Evolutionary conservation across 1,140 invertebrate species (phyloP), one percentile per base, ranked within the genome.

Genomic region (Leguminivora glycinivorella): DNA sequence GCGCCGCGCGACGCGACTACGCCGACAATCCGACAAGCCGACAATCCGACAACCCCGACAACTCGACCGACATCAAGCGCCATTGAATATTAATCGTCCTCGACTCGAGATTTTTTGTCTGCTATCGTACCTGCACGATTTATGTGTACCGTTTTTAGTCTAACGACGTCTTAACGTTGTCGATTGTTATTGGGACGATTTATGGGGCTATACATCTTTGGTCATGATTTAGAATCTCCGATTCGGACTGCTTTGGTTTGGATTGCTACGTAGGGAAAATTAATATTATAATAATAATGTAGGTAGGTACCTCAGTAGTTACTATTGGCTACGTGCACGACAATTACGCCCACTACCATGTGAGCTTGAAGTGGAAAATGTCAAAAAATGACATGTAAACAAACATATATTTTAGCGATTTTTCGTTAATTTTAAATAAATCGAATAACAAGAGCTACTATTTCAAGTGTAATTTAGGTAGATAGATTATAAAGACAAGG

Each of bases 11-110:
- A 72, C 72, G 76, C 75, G 73, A 81, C 79, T 74, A 72, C 73
- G 76, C 74, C 70, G 74, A 66, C 72, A 72, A 72, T 72, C 72
- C 72, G 77, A 85, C 85, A 86, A 84, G 78, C 79, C 75, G 80
- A 78, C 76, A 74, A 77, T 75, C 72, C 72, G 77, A 85, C 85
- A 86, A 84, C 34, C 79, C 79, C 75, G 80, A 78, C 76, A 74
- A 77, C 78, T 78, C 70, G 79, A 70, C 66, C 60, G 72, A 77
- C 75, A 75, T 17, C 70, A 72, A 84, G 80, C 60, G 75, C 80
- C 75, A 81, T 84, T 89, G 79, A 89, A 89, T 86, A 86, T 87
- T 86, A 85, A 88, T 83, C 75, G 70, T 75, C 63, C 72, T 63
- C 29, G 47, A 70, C 72, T 83, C 75, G 70, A 83, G 79, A 73